Percentiles rank a stretch among this genome's conserved stretches.
Evolutionary conservation across 2,113 vertebrate species (phyloP).

Genomic region (Alosa alosa): DNA sequence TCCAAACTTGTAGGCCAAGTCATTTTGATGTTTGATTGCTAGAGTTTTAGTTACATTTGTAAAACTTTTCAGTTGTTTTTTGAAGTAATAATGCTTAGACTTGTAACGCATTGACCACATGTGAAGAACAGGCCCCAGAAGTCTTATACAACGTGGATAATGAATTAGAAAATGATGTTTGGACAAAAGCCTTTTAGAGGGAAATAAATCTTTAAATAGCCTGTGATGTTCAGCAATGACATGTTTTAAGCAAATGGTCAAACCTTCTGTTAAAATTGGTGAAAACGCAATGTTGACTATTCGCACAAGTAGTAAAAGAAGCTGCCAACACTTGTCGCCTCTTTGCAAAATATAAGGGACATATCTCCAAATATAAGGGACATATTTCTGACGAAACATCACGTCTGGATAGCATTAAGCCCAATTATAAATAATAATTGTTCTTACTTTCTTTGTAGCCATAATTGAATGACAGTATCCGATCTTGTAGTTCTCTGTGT

Average conservation of each 20-base stretch:
- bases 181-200: neutral
- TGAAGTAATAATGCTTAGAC: too few species aligned
- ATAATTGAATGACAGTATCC: neutral
- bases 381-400: slow-evolving; percentile 25
- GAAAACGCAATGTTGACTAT: slow-evolving; percentile 31
- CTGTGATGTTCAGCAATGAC: too few species aligned
- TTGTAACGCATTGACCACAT: too few species aligned
- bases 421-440: slow-evolving; percentile 24
- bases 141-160: slow-evolving; percentile 15
- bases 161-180: slow-evolving; percentile 28
- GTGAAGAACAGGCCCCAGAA: slow-evolving; percentile 21
- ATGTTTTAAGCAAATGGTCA: slow-evolving; percentile 11
- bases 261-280: slow-evolving; percentile 18
- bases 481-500: neutral
- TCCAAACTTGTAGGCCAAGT: slow-evolving; percentile 17
- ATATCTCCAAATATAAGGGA: slow-evolving; percentile 28
- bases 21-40: neutral
- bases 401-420: slow-evolving; percentile 28
- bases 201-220: slow-evolving; percentile 23
- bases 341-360: slow-evolving; percentile 2
- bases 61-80: too few species aligned
- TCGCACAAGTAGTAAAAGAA: slow-evolving; percentile 22
- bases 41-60: too few species aligned
- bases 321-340: slow-evolving; percentile 21
- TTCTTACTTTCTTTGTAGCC: neutral